phyloP scores from a whole-genome alignment of 1,140 invertebrate species.

The Epicauta chinensis region DNA sequence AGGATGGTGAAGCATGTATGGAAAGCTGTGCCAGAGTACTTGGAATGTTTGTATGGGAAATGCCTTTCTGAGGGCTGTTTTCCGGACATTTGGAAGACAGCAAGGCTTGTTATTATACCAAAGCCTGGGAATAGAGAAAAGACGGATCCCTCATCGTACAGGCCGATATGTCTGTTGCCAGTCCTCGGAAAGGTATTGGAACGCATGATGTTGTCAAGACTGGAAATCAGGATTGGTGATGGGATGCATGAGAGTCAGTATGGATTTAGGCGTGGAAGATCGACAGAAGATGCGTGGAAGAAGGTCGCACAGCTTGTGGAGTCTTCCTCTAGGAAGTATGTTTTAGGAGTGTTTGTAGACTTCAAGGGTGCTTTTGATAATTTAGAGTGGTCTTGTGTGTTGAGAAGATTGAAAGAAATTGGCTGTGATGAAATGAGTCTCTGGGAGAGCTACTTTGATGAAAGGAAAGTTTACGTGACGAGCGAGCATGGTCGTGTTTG shows the following conservation, averaged over 20 bases:
- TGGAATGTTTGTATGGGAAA: not conserved
- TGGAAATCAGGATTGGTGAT: not conserved
- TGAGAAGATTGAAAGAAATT: conserved; percentile 10
- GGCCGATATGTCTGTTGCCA: conserved; percentile 32
- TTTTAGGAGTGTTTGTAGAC: conserved; percentile 39
- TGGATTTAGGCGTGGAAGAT: conserved; percentile 25
- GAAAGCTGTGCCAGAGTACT: too few species aligned
- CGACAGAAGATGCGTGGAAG: conserved; percentile 39
- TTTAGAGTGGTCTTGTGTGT: conserved; percentile 40
- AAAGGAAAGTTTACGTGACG: not conserved
- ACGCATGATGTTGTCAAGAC: conserved; percentile 19
- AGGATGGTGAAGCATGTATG: too few species aligned
- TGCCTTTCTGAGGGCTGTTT: conserved; percentile 6
- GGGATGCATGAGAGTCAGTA: conserved; percentile 28
- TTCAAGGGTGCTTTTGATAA: conserved; percentile 44
- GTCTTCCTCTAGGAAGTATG: conserved; percentile 27
- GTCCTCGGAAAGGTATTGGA: conserved; percentile 33
- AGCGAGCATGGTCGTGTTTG: not conserved
- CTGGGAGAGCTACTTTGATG: not conserved
- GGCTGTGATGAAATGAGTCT: not conserved
- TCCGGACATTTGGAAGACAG: conserved; percentile 20
- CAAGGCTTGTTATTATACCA: conserved; percentile 25
- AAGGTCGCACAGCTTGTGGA: too few species aligned
- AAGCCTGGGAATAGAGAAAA: conserved; percentile 13
- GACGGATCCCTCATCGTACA: conserved; percentile 26